Evolutionary conservation across 2,113 vertebrate genomes (phyloP), one percentile per base, ranked within the genome.

Genomic region (Myiozetetes cayanensis): DNA sequence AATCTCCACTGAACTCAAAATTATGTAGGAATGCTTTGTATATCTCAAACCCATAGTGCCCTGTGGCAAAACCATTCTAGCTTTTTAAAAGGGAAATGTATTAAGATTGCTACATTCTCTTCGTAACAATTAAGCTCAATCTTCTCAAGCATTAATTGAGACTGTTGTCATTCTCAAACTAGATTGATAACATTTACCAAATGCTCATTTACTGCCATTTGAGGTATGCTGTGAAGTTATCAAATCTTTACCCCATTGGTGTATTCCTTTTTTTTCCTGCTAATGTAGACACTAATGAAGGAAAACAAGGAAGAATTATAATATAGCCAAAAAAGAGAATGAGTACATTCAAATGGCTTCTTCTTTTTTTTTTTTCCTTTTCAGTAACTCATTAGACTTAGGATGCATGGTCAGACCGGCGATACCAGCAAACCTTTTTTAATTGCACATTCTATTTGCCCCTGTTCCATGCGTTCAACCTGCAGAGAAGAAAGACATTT

Each of bases 401-500:
- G 92, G 85, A 92, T 89, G 85, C 90, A 94, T 70, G 70, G 92
- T 76, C 93, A 85, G 91, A 94, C 56, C 62, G 62, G 87, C 14
- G 3, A 75, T 50, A 75, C 58, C 88, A 90, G 91, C 72, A 97
- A 97, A 94, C 83, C 78, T 28, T 87, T 88, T 93, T 93, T 97
- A 98, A 98, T 97, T 97, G 93, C 95, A 95, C 96, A 93, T 96
- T 95, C 96, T 88, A 58, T 96, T 96, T 95, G 87, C 94, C 96
- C 96, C 96, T 44, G 23, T 62, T 97, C 92, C 43, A 9, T 65
- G 89, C 93, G 43, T 97, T 96, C 97, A 97, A 96, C 98, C 97
- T 91, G 96, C 98, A 97, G 97, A 95, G 97, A 97, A 75, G 89
- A 95, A 94, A 97, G 97, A 97, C 96, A 80, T 98, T 98, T 97